Percentiles rank a stretch among this genome's conserved stretches.
phyloP scores from a whole-genome alignment of 1,140 invertebrate genomes.

The Panagrolaimus sp. region DNA sequence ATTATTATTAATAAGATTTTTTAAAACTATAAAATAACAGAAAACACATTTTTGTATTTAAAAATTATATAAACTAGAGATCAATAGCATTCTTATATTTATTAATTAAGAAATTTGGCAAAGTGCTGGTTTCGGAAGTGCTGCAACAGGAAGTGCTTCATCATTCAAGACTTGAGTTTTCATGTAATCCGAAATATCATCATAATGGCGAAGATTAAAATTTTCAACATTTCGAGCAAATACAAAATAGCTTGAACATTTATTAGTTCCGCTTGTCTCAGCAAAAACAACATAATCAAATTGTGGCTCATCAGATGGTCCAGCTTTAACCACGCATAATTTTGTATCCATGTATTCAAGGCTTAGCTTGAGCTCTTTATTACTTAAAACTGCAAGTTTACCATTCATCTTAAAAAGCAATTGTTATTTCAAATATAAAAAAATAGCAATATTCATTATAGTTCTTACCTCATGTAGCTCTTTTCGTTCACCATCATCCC shows the following conservation, averaged over 20 bases:
- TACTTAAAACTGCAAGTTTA: neutral
- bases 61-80: neutral
- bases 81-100: neutral
- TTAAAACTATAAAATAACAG: no score
- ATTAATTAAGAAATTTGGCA: neutral
- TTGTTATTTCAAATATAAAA: neutral
- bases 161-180: conserved; percentile 1
- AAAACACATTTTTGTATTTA: no score
- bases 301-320: conserved; percentile 1
- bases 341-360: neutral
- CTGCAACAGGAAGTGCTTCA: conserved; percentile 11
- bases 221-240: conserved; percentile 3
- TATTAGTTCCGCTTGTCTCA: conserved; percentile 5
- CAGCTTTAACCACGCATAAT: conserved; percentile 1
- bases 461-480: neutral
- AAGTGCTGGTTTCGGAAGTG: conserved; percentile 1
- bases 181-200: conserved; percentile 10
- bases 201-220: conserved; percentile 8
- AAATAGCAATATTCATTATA: no score
- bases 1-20: no score
- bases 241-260: neutral
- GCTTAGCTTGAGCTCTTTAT: neutral
- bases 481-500: conserved; percentile 1
- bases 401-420: conserved; percentile 4
- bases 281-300: conserved; percentile 11